Base-by-base conservation (phyloP, 2,113 vertebrate species). In the Myotis lucifugus region DNA sequence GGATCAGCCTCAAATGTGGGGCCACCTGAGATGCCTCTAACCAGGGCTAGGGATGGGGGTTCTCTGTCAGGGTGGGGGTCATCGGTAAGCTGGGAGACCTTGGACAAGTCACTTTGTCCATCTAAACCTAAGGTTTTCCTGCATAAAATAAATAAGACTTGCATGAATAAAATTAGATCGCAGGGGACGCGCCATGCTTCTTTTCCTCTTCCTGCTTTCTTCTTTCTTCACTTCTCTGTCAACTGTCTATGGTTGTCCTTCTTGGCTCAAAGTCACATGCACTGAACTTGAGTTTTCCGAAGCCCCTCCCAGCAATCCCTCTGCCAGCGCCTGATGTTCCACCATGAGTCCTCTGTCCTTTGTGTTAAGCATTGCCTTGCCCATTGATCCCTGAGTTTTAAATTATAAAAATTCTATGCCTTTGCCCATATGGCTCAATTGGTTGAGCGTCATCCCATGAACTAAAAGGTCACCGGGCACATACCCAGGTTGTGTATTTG, bases 131-230 rank as follows among this genome's bases (percentile, higher is more conserved):
- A 37, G 74, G 66, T 72, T 48, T 21, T 52, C n/a, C 40, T 70
- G 40, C 2, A 1, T 48, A 48, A 74, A 82, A 40, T 67, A 74
- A 81, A 11, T 81, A 54, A 76, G 42, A 61, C 25, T 50, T n/a
- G 23, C 1, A 4, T 1, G 6, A 0, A 0, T 67, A 66, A 85
- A 76, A 48, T 42, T 40, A 32, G 56, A 15, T 37, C 2, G 0
- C 9, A 18, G 29, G n/a, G 5, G 48, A 18, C 0, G 1, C 4
- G 25, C 23, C 18, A 0, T 14, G 59, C 29, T 46, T 67, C 85
- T 64, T 69, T 37, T 85, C 50, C 37, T 61, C 40, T 25, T 11
- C 59, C 59, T 50, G 56, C 50, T 78, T 79, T 34, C 64, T 50
- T 82, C 69, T 85, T 85, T 37, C 67, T 70, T 66, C n/a, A 37